phyloP scores from a whole-genome alignment of 2,113 vertebrate genomes.

The Acanthochromis polyacanthus region DNA sequence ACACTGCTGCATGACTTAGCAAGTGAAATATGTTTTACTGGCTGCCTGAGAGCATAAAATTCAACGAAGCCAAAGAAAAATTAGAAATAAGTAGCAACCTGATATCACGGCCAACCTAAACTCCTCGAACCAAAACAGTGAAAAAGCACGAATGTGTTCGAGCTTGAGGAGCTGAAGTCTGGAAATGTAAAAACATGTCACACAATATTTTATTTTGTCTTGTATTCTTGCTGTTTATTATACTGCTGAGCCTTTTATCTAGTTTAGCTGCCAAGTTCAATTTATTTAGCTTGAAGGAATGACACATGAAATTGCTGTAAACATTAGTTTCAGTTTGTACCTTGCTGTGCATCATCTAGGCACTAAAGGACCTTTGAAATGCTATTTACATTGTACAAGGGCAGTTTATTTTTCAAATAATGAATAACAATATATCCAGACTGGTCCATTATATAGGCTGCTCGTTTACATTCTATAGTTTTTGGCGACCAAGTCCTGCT shows the following conservation, averaged over 20 bases:
- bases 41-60: constrained; percentile 10
- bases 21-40: constrained; percentile 19
- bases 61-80: constrained; percentile 21
- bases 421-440: too few relatives aligned
- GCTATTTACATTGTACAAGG: too few relatives aligned
- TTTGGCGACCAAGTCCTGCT: too few relatives aligned
- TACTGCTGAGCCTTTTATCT: background rate
- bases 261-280: too few relatives aligned
- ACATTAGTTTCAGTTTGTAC: too few relatives aligned
- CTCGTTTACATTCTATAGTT: too few relatives aligned
- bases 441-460: too few relatives aligned
- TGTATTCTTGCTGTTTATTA: background rate
- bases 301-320: too few relatives aligned
- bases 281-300: too few relatives aligned
- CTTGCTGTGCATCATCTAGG: too few relatives aligned
- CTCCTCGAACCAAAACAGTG: constrained; percentile 3
- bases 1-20: constrained; percentile 1
- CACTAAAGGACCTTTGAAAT: too few relatives aligned
- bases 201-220: background rate
- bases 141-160: background rate
- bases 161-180: constrained; percentile 4
- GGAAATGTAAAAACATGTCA: constrained; percentile 34
- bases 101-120: constrained; percentile 29
- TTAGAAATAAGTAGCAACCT: constrained; percentile 3
- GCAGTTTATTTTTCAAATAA: too few relatives aligned